Percentiles rank a stretch among this genome's conserved stretches.
Evolutionary conservation across 1,140 invertebrate species (phyloP).

Genomic region (Leptinotarsa texana): DNA sequence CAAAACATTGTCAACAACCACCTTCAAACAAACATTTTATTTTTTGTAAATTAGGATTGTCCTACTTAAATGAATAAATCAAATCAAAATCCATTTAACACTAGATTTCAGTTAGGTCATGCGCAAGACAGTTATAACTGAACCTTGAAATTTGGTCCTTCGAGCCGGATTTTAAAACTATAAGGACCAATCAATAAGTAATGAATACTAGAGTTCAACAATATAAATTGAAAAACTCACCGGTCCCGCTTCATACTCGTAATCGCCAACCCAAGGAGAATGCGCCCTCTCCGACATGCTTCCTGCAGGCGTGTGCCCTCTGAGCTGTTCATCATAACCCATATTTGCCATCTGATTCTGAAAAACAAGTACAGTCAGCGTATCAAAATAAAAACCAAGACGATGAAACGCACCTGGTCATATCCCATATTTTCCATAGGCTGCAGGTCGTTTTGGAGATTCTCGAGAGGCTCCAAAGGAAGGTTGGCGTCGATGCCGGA

Average conservation of each 20-base stretch:
- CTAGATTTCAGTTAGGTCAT: too few relatives aligned
- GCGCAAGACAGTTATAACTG: too few relatives aligned
- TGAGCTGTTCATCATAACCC: conserved; percentile 78
- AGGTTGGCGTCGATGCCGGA: conserved; percentile 43
- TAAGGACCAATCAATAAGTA: too few relatives aligned
- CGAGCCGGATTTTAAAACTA: too few relatives aligned
- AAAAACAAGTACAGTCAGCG: neutral
- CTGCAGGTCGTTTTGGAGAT: conserved; percentile 53
- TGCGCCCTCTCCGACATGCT: conserved; percentile 66
- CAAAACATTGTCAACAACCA: too few relatives aligned
- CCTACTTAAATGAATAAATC: too few relatives aligned
- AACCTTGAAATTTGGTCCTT: too few relatives aligned
- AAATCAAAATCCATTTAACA: too few relatives aligned
- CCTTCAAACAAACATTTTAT: too few relatives aligned
- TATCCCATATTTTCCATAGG: conserved; percentile 73
- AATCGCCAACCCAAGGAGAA: conserved; percentile 79
- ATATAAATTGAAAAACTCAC: conserved; percentile 36
- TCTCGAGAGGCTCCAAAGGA: conserved; percentile 41
- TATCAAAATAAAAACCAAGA: neutral
- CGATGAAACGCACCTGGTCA: conserved; percentile 57
- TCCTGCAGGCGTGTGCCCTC: conserved; percentile 61
- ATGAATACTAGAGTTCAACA: too few relatives aligned
- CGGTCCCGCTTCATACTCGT: conserved; percentile 81
- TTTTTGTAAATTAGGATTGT: too few relatives aligned
- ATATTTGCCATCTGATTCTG: conserved; percentile 66